Evolutionary conservation across 2,888 invertebrate genomes (phyloP).

Genomic region (Cheiracanthium punctorium): DNA sequence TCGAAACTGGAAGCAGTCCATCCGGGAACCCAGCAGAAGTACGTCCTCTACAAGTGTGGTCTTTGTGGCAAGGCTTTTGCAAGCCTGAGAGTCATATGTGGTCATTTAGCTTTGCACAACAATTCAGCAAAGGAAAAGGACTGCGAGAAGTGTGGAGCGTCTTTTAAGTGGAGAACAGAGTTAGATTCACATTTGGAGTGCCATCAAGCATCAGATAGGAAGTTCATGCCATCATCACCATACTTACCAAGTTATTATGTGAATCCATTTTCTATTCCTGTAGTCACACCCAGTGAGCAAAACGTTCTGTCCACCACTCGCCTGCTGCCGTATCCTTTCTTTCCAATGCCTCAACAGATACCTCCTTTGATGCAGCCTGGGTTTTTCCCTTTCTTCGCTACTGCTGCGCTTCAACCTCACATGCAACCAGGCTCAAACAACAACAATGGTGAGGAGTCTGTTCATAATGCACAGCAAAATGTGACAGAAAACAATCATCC

Average conservation of each 20-base stretch:
- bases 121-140: conserved; percentile 62
- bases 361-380: conserved; percentile 60
- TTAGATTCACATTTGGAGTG: conserved; percentile 71
- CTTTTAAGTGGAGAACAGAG: conserved; percentile 71
- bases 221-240: conserved; percentile 57
- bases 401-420: conserved; percentile 28
- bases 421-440: conserved; percentile 22
- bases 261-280: conserved; percentile 65
- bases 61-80: conserved; percentile 72
- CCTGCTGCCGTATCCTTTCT: conserved; percentile 58
- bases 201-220: conserved; percentile 67
- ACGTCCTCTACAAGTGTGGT: conserved; percentile 72
- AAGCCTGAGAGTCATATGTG: conserved; percentile 66
- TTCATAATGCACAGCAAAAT: conserved; percentile 16
- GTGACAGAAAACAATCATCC: conserved; percentile 58
- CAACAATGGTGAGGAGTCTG: conserved; percentile 24
- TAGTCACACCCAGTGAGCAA: conserved; percentile 59
- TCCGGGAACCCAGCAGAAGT: conserved; percentile 71
- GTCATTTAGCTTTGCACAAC: conserved; percentile 70
- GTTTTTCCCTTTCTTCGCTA: conserved; percentile 65
- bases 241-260: conserved; percentile 61
- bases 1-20: conserved; percentile 71
- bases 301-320: conserved; percentile 47
- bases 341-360: conserved; percentile 67
- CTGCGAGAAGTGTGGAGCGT: conserved; percentile 72